Conservation (phyloP, 2,113 vertebrate genomes). For the Megaceryle torquata region DNA sequence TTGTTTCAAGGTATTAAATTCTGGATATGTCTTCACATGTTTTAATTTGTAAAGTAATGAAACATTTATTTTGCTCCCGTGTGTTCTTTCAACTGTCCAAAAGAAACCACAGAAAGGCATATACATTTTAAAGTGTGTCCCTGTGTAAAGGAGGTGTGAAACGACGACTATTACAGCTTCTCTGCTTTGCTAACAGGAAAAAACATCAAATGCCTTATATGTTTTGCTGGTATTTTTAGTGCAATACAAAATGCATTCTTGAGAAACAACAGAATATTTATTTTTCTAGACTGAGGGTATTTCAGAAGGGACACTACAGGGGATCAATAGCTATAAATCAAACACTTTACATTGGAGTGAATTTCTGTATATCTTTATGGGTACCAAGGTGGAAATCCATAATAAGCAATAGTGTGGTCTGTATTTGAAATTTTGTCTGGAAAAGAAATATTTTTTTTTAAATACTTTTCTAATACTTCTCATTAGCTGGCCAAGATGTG, state of each 20-base stretch:
- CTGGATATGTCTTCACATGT: rapidly evolving
- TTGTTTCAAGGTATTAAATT: not conserved
- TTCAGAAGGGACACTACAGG: not conserved
- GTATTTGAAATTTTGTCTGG: not conserved
- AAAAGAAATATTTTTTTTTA: not conserved
- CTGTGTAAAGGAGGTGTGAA: not conserved
- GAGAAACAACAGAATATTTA: not conserved
- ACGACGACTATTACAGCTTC: not conserved
- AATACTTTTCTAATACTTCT: not conserved
- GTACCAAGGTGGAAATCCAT: not conserved
- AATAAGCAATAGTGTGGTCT: not conserved
- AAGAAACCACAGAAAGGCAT: not conserved
- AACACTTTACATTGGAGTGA: not conserved
- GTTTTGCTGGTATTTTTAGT: not conserved
- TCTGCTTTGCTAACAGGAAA: not conserved
- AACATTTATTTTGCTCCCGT: not conserved
- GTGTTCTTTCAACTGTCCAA: not conserved
- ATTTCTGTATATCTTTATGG: not conserved
- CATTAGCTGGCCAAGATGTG: not conserved
- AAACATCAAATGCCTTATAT: not conserved
- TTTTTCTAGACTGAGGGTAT: not conserved
- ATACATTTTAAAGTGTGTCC: not conserved
- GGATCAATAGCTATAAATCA: not conserved
- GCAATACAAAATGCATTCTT: not conserved
- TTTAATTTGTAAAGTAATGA: not conserved